Conservation (phyloP, 2,113 vertebrate species). For the Centrocercus urophasianus region DNA sequence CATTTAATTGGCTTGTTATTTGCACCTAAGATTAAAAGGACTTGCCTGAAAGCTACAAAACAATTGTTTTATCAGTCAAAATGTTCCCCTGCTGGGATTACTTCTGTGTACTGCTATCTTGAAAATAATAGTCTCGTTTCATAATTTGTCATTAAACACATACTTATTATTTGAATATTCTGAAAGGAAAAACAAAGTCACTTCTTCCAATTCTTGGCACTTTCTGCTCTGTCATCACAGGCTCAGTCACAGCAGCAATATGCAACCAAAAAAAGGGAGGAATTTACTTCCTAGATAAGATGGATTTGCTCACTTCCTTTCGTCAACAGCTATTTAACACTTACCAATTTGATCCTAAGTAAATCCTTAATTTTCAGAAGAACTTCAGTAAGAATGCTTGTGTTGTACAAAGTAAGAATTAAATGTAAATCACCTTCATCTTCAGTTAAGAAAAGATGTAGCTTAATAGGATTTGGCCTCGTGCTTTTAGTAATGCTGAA, state of each 20-base stretch:
- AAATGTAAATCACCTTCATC: background rate
- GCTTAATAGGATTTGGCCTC: background rate
- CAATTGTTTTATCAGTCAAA: background rate
- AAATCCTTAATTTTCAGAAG: background rate
- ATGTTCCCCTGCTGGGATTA: background rate
- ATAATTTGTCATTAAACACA: background rate
- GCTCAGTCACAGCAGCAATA: background rate
- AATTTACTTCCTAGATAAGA: background rate
- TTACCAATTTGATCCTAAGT: background rate
- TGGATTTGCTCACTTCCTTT: background rate
- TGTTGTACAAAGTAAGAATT: background rate
- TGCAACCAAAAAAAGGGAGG: background rate
- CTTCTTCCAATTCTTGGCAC: background rate
- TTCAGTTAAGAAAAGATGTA: background rate
- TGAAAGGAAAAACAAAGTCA: background rate
- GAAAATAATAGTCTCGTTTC: background rate
- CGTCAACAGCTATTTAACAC: background rate
- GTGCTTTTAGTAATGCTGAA: background rate
- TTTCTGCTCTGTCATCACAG: background rate
- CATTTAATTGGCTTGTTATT: background rate
- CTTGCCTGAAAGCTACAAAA: conserved; percentile 7
- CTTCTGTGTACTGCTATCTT: background rate
- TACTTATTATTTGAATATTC: background rate
- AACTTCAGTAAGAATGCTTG: background rate
- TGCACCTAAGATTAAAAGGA: background rate